phyloP scores from a whole-genome alignment of 2,888 invertebrate species.

The Allophyes oxyacanthae region DNA sequence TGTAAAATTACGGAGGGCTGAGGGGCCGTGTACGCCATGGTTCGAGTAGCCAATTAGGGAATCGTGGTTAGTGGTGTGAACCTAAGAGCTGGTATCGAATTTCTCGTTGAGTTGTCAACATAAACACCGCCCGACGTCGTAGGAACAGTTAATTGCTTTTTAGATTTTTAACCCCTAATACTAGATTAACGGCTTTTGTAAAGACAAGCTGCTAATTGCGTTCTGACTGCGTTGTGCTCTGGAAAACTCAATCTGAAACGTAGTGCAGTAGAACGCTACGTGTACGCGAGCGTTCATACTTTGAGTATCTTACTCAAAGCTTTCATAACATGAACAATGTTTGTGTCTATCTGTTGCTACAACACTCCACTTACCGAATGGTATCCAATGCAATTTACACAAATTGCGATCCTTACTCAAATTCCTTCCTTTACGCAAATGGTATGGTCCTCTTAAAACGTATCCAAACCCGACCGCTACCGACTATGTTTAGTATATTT shows the following conservation, averaged over 20 bases:
- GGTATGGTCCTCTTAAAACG: conserved; percentile 35
- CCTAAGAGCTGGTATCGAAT: conserved; percentile 47
- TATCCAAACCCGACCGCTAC: conserved; percentile 18
- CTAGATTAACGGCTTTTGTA: background rate
- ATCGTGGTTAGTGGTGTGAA: conserved; percentile 42
- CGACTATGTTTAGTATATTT: conserved; percentile 17
- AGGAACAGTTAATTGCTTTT: conserved; percentile 19
- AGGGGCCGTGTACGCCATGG: conserved; percentile 28
- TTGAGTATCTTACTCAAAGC: too few relatives aligned
- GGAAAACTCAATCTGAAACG: too few relatives aligned
- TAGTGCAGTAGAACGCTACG: too few relatives aligned
- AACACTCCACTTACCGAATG: too few relatives aligned
- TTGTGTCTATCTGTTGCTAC: too few relatives aligned
- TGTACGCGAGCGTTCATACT: too few relatives aligned
- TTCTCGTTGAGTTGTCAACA: conserved; percentile 44
- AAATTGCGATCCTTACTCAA: conserved; percentile 9
- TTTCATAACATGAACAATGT: too few relatives aligned
- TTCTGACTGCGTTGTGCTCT: too few relatives aligned
- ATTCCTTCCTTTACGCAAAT: conserved; percentile 17
- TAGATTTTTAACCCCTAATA: conserved; percentile 9
- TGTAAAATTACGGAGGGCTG: conserved; percentile 57
- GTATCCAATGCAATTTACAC: conserved; percentile 2
- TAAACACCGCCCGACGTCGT: conserved; percentile 11
- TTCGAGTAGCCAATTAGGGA: conserved; percentile 63
- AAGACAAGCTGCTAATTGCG: too few relatives aligned